Conservation (phyloP, 2,113 vertebrate species). For the Rhea americana region DNA sequence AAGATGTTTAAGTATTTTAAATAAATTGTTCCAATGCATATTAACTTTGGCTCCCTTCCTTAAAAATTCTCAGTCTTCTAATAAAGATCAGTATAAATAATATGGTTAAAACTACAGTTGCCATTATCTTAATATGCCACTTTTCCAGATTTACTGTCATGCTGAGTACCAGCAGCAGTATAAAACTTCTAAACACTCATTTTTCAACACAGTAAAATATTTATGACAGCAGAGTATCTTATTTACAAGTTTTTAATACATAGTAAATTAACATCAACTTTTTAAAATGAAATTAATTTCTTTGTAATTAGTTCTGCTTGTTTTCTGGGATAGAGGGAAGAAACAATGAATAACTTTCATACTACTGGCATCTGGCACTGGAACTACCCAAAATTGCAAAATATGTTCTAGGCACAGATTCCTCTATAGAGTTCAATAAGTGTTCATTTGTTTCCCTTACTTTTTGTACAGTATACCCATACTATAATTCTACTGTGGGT, state of each 20-base stretch:
- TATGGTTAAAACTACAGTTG: neutral
- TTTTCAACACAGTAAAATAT: neutral
- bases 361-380: neutral
- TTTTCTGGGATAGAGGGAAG: neutral
- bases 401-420: neutral
- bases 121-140: neutral
- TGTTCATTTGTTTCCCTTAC: neutral
- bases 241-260: neutral
- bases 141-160: neutral
- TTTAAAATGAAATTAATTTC: neutral
- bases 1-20: neutral
- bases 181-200: neutral
- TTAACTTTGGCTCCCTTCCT: neutral
- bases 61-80: neutral
- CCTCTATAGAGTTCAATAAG: neutral
- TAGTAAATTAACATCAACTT: neutral
- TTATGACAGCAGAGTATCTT: neutral
- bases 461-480: neutral
- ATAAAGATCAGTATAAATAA: neutral
- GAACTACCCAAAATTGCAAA: neutral
- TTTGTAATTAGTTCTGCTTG: neutral
- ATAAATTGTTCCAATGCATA: neutral
- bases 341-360: neutral
- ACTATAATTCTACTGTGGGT: too few species aligned
- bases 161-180: neutral